Evolutionary conservation across 2,888 invertebrate genomes (phyloP), one percentile per base, ranked within the genome.

Genomic region (Ceramica pisi): DNA sequence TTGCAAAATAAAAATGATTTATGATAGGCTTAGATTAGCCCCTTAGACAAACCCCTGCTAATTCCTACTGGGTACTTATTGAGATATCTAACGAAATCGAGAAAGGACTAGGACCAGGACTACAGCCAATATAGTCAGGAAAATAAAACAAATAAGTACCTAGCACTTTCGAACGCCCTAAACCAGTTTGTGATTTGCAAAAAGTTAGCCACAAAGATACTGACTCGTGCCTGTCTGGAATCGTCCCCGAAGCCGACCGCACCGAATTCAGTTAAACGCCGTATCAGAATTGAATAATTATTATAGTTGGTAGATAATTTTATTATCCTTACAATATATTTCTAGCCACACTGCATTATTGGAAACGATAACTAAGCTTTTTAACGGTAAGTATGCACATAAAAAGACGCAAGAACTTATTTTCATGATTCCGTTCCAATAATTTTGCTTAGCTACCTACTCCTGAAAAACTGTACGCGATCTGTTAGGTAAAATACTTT

Each of bases 171-270:
- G 44, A 38, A 50, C 35, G 26, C 26, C n/a, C 23, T 19, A 72
- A 78, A 78, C 77, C 80, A 61, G 77, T 78, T 77, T 61, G 8
- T 41, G 51, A 2, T 31, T 57, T 19, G 66, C 67, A 57, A 62
- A 64, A 68, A 41, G 8, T 57, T 57, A 46, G 12, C 26, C 21
- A 12, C 44, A 23, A 56, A n/a, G 16, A 35, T 21, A n/a, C 12
- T 4, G 35, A 4, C 26, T 46, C 44, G 26, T 64, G 51, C n/a
- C 23, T 31, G 51, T 48, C 31, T 31, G 51, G n/a, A 46, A 16
- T 26, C 31, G 6, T 31, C 31, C 19, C 41, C 16, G 38, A 38
- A 0, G 6, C 16, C 21, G 10, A 19, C n/a, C 53, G 23, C 1
- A 4, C 21, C 10, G 12, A 5, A 26, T 19, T 38, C 9, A 19